Evolutionary conservation across 2,888 invertebrate species (phyloP).

Genomic region (Polymixis flavicincta): DNA sequence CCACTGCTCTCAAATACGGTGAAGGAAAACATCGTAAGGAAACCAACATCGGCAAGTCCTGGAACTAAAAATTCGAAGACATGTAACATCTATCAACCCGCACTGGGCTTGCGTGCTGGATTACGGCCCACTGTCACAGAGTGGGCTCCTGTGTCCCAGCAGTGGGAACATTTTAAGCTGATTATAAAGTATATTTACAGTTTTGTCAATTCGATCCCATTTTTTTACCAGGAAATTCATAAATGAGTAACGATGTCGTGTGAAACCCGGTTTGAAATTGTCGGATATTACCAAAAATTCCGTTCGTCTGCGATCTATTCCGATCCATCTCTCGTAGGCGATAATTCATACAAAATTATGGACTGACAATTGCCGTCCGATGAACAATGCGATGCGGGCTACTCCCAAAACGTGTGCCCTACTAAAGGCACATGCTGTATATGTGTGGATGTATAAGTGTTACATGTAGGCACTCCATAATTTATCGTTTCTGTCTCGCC

Average conservation of each 20-base stretch:
- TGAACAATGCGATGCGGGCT: slow-evolving; percentile 60
- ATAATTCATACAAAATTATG: slow-evolving; percentile 68
- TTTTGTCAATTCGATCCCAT: background rate
- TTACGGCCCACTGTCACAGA: too few relatives aligned
- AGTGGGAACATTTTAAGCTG: too few relatives aligned
- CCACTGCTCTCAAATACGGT: too few relatives aligned
- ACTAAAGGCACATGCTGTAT: slow-evolving; percentile 32
- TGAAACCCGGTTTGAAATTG: slow-evolving; percentile 30
- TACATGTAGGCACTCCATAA: slow-evolving; percentile 36
- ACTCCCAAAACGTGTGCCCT: slow-evolving; percentile 59
- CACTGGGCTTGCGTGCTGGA: too few relatives aligned
- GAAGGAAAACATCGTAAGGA: too few relatives aligned
- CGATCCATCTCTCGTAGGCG: slow-evolving; percentile 47
- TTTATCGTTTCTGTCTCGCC: slow-evolving; percentile 36
- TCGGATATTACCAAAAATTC: slow-evolving; percentile 39
- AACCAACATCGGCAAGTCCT: too few relatives aligned
- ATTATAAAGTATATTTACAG: background rate
- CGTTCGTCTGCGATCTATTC: slow-evolving; percentile 37
- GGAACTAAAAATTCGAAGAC: too few relatives aligned
- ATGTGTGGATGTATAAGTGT: slow-evolving; percentile 13
- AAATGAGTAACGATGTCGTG: slow-evolving; percentile 10
- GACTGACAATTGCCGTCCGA: slow-evolving; percentile 58
- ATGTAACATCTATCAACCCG: too few relatives aligned
- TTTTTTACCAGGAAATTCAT: slow-evolving; percentile 1
- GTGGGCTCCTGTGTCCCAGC: too few relatives aligned